These are phyloP conservation scores for Phalera bucephala DNA, from an alignment of 2,888 invertebrate genomes.

Conservation along the genomic window DNA sequence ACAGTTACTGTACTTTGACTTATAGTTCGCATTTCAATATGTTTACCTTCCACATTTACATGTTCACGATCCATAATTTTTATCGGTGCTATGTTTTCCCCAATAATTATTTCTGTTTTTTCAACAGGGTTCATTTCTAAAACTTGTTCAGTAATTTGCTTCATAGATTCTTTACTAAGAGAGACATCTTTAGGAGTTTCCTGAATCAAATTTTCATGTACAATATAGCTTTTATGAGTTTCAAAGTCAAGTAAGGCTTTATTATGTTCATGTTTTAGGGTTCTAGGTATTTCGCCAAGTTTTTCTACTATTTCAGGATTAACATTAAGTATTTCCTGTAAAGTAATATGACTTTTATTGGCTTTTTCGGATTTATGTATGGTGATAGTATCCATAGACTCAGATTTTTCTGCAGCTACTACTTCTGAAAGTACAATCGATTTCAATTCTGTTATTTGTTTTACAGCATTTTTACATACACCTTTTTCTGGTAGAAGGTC, in stretches of 20 bases:
- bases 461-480: constrained; percentile 37
- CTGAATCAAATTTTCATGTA: constrained; percentile 53
- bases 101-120: constrained; percentile 52
- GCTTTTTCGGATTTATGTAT: constrained; percentile 42
- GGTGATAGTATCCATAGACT: constrained; percentile 25
- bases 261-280: constrained; percentile 33
- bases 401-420: constrained; percentile 40
- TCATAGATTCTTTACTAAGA: constrained; percentile 53
- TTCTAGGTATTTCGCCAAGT: constrained; percentile 34
- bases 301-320: constrained; percentile 52
- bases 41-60: constrained; percentile 34
- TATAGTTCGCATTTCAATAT: constrained; percentile 46
- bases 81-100: constrained; percentile 45
- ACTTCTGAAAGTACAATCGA: constrained; percentile 52
- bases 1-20: constrained; percentile 49
- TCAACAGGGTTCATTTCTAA: constrained; percentile 51
- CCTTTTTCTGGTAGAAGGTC: constrained; percentile 37
- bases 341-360: constrained; percentile 39
- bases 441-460: constrained; percentile 45
- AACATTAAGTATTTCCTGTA: constrained; percentile 45
- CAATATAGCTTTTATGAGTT: constrained; percentile 49
- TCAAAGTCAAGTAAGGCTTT: constrained; percentile 49
- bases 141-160: constrained; percentile 59
- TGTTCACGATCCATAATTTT: constrained; percentile 25
- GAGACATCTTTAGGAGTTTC: constrained; percentile 70